Base-by-base conservation (phyloP, 2,888 invertebrate genomes). In the Tenthredo amoena region DNA sequence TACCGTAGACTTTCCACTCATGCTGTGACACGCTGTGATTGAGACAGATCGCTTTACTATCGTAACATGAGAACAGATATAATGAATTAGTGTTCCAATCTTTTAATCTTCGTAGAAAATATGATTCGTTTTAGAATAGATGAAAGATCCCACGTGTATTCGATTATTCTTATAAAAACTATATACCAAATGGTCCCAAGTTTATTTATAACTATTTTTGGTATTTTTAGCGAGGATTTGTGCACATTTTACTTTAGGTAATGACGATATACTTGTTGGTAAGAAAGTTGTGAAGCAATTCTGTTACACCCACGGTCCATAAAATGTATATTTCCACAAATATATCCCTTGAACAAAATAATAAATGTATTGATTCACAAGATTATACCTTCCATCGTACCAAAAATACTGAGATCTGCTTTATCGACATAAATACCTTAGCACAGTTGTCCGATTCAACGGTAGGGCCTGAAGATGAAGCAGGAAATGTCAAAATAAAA, bases 291-390 rank as follows among this genome's bases (percentile, higher is more conserved):
- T 10, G 21, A 21, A 21, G 21, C 2, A 21, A 58, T 58, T 7
- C 21, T 58, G n/a, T 58, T 58, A 58, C n/a, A 58, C 58, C 58
- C 10, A 58, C 58, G n/a, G 58, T 58, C n/a, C 58, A 58, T 58
- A 58, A 58, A 58, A 21, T 58, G 7, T 58, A 58, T n/a, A 21
- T 21, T 58, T 58, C 21, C n/a, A 58, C 58, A 58, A 58, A 58
- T 58, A 58, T 58, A 58, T 21, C 58, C 9, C 2, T 58, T 21
- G 58, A 58, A 58, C 50, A 58, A n/a, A 21, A 9, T 2, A 21
- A 58, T 21, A 9, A 58, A 6, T 58, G 1, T 58, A 58, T 58
- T 58, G 58, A 58, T 58, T 58, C 21, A 58, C 58, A 21, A 21
- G 58, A 58, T 7, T 58, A 58, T 58, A 58, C 58, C 58, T 58